These are phyloP conservation scores for Drosophila murphyi DNA, from an alignment of 1,140 invertebrate genomes.

Conservation along the genomic window DNA sequence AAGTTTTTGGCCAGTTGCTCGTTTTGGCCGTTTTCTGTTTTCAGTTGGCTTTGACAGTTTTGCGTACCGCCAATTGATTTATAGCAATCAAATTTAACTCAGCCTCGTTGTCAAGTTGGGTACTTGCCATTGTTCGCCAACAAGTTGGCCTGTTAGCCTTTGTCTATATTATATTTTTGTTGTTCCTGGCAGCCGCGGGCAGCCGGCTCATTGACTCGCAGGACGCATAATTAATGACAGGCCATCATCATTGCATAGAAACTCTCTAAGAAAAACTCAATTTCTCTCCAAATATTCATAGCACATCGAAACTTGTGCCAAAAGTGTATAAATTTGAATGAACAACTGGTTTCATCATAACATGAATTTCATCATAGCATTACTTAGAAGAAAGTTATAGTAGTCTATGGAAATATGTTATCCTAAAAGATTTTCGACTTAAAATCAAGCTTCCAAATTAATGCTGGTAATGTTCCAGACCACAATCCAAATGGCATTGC, in stretches of 20 bases:
- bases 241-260: constrained; percentile 39
- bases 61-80: constrained; percentile 70
- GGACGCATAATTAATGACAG: constrained; percentile 41
- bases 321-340: not conserved
- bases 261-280: constrained; percentile 13
- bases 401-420: too few species aligned
- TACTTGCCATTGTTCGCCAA: constrained; percentile 40
- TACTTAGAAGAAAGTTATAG: too few species aligned
- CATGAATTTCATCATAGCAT: too few species aligned
- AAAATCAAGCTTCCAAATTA: too few species aligned
- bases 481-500: too few species aligned
- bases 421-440: too few species aligned
- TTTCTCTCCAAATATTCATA: constrained; percentile 24
- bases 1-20: constrained; percentile 51
- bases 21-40: constrained; percentile 24
- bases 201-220: not conserved
- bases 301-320: not conserved
- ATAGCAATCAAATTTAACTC: constrained; percentile 63
- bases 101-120: constrained; percentile 6
- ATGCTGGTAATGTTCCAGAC: too few species aligned
- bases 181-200: not conserved
- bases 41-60: constrained; percentile 58
- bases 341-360: too few species aligned
- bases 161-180: constrained; percentile 12
- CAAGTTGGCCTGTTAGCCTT: constrained; percentile 10